Conservation (phyloP, 2,113 vertebrate genomes). For the Pampusana beccarii region DNA sequence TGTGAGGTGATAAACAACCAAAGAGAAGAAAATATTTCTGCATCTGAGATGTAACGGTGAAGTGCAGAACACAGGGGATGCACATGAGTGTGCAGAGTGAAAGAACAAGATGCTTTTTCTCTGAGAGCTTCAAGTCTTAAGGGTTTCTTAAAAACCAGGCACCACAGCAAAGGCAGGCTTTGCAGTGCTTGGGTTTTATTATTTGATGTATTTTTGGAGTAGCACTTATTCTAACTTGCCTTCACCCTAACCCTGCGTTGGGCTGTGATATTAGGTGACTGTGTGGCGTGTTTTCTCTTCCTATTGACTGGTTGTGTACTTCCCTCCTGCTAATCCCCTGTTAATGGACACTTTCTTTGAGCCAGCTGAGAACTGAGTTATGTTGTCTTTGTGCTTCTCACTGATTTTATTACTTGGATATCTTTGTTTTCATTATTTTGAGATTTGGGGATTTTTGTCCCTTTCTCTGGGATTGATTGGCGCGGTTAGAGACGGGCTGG, state of each 20-base stretch:
- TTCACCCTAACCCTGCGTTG: neutral
- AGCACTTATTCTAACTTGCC: neutral
- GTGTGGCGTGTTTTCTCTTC: constrained; percentile 57
- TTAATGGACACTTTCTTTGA: constrained; percentile 78
- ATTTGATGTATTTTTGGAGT: neutral
- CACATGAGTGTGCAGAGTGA: accelerated
- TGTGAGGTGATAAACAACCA: neutral
- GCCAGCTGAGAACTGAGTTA: constrained; percentile 75
- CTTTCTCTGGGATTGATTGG: constrained; percentile 68
- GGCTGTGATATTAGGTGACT: constrained; percentile 1
- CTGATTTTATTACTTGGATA: constrained; percentile 77
- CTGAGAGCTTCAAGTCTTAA: neutral
- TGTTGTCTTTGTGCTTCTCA: constrained; percentile 69
- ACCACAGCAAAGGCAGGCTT: neutral
- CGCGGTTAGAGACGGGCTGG: constrained; percentile 33
- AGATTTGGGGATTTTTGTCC: constrained; percentile 78
- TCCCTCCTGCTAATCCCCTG: constrained; percentile 73
- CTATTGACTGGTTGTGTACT: constrained; percentile 65
- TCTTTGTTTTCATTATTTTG: constrained; percentile 80
- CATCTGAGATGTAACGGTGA: neutral
- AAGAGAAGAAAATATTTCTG: neutral
- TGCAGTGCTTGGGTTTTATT: neutral
- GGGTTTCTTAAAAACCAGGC: neutral
- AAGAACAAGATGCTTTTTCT: neutral
- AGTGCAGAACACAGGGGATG: accelerated